Evolutionary conservation across 1,140 invertebrate genomes (phyloP), one percentile per base, ranked within the genome.

Genomic region (Apis laboriosa): DNA sequence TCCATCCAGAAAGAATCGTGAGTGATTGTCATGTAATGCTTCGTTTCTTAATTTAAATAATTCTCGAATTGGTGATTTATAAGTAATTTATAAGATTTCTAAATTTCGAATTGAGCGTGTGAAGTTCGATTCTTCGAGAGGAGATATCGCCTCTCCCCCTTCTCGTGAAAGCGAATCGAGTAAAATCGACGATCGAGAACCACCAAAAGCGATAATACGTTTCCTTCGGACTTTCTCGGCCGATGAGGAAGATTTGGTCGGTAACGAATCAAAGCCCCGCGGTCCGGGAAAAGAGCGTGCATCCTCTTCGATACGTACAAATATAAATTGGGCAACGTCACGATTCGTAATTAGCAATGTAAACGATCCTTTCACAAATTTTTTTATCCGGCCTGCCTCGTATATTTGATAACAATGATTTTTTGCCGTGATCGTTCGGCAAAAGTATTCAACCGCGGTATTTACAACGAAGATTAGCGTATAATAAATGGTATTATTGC

Each of bases 211-310:
- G 81, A 90, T 90, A 81, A 81, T 84, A 78, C 83, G 82, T 82
- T 90, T 90, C 89, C 80, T 83, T 34, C 84, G 79, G 78, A 85
- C 85, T 91, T 90, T 90, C 86, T 86, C 84, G 77, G 84, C 77
- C 86, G 89, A 90, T 84, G 88, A 91, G 87, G 90, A 84, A 84
- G 88, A 90, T 90, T 90, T 75, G 82, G 72, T 83, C 72, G 72
- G 70, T 90, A 90, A 90, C 87, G 84, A 90, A 84, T 5, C 83
- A 67, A 21, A 43, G 34, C 4, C 34, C 51, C 68, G 24, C 28
- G 76, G 58, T 34, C 60, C 58, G 66, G 73, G 61, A 71, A 34
- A 34, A 34, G 43, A 19, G 55, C 15, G n/a, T 19, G 58, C 67
- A 24, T 74, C 19, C 73, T 21, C 64, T 53, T 71, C 74, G 21